These are phyloP conservation scores for Hypsibius dujardini DNA, from an alignment of 1,140 invertebrate species.

Conservation along the genomic window DNA sequence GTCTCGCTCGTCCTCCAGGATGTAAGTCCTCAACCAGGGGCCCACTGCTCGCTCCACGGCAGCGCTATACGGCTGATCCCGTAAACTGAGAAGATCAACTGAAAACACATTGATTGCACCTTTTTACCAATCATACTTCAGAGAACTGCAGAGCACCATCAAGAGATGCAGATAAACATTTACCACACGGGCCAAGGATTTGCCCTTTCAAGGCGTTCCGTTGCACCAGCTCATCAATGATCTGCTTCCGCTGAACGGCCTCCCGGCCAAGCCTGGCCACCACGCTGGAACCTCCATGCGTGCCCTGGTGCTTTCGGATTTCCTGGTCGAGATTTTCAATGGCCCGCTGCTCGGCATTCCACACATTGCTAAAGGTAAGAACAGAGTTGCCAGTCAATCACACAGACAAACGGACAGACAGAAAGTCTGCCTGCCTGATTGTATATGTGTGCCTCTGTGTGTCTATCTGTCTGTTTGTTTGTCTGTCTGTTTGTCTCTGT, in stretches of 20 bases:
- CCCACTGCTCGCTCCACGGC: neutral
- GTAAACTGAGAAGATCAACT: neutral
- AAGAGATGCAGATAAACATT: neutral
- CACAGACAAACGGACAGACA: no score
- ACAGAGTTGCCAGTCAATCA: neutral
- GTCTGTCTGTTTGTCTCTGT: no score
- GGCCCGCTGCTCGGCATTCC: neutral
- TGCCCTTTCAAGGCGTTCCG: neutral
- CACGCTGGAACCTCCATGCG: neutral
- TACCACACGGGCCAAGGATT: conserved; percentile 11
- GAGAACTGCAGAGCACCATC: neutral
- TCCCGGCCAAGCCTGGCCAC: neutral
- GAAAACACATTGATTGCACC: neutral
- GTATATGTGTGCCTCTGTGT: no score
- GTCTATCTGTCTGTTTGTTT: no score
- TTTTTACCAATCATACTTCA: neutral
- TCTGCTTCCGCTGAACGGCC: neutral
- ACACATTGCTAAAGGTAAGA: neutral
- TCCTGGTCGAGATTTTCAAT: neutral
- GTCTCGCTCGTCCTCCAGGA: conserved; percentile 7
- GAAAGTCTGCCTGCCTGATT: no score
- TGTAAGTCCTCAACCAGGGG: neutral
- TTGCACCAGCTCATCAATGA: conserved; percentile 1
- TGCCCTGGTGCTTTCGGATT: neutral
- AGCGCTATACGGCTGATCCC: neutral